Percentiles rank a stretch among this genome's conserved stretches.
phyloP scores from a whole-genome alignment of 2,113 vertebrate genomes.

The Pavo muticus region DNA sequence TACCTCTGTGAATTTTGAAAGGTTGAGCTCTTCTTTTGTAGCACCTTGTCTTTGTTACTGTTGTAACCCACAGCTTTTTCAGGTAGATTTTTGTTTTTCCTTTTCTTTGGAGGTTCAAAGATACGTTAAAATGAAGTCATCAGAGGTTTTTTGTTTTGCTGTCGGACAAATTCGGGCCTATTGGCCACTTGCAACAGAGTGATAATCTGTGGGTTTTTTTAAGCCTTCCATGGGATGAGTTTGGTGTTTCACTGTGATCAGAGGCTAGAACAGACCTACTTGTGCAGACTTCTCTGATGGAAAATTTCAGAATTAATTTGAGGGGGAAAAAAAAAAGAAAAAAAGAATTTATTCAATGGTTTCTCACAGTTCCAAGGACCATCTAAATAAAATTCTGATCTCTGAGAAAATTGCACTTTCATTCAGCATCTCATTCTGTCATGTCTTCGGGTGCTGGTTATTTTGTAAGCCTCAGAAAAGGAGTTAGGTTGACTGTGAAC shows the following conservation, averaged over 20 bases:
- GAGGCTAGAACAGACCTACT: neutral
- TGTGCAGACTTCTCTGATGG: neutral
- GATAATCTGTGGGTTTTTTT: neutral
- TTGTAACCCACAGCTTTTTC: neutral
- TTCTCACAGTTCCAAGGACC: neutral
- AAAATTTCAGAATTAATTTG: neutral
- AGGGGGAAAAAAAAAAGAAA: neutral
- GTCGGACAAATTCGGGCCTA: neutral
- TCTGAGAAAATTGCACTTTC: neutral
- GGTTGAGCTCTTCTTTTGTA: neutral
- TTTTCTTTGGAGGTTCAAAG: neutral
- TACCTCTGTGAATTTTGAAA: neutral
- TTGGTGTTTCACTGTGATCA: neutral
- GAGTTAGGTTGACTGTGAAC: neutral
- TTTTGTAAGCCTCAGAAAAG: neutral
- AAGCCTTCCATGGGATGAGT: neutral
- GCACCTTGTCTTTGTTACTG: neutral
- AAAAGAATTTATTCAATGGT: neutral
- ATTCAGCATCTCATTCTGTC: neutral
- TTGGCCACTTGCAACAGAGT: neutral
- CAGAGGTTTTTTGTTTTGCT: neutral
- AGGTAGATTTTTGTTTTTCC: neutral
- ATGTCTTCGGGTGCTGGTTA: neutral
- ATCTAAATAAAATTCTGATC: neutral
- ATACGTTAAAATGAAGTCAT: neutral